Base-by-base conservation (phyloP, 1,140 invertebrate genomes). In the Cecropterus lyciades region DNA sequence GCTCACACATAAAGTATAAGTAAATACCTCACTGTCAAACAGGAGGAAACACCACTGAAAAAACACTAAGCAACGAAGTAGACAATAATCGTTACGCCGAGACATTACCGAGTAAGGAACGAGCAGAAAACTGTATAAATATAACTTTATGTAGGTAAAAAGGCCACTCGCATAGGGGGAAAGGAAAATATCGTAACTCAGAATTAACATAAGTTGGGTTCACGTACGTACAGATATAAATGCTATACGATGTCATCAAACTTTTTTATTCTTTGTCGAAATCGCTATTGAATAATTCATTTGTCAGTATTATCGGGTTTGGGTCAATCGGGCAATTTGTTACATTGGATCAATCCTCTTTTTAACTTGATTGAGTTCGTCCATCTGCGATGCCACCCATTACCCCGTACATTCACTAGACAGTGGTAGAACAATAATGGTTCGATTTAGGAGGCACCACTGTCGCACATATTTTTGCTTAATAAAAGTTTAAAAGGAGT, bases 61-160 rank as follows among this genome's bases (percentile, higher is more conserved):
- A 63, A 52, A 40, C 16, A 14, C 27, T 16, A 30, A 49, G 48
- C 11, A 46, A 51, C 10, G 33, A n/a, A 62, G 16, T 17, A 49
- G 42, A 62, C 45, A 49, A 62, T 62, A 62, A 62, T 62, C 57
- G 30, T 62, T 49, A 62, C 17, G 46, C 33, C 48, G 51, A 37
- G 9, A 60, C 43, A 60, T 60, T 62, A 37, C 46, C 45, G 37
- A 62, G 45, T 43, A 57, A 57, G 49, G 49, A 52, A 51, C 30
- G 13, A 53, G 37, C 24, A 53, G 13, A 64, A 9, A 30, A 53
- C n/a, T 42, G 27, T n/a, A 53, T 52, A 64, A 53, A 62, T 49
- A 64, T 45, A 64, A 64, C 24, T 64, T 43, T 64, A 30, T 64
- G 16, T 43, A 42, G 49, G 49, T 64, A 53, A 64, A 64, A 64